These are phyloP conservation scores for Crocallis elinguaria DNA, from an alignment of 2,888 invertebrate species.

Conservation along the genomic window DNA sequence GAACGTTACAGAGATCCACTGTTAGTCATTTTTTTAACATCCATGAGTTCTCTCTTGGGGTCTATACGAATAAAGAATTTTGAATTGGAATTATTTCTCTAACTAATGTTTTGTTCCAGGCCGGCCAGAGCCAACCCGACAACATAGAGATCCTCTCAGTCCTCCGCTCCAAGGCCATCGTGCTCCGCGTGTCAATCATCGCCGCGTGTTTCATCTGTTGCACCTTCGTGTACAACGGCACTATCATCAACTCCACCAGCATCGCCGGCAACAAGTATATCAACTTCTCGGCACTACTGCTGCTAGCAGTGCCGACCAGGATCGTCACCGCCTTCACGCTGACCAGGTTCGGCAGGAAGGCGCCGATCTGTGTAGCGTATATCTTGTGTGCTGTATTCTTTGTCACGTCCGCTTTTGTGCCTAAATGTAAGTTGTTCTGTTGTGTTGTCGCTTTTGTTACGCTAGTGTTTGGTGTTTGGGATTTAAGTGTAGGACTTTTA, in stretches of 20 bases:
- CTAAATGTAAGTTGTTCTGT: constrained; percentile 67
- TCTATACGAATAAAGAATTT: no score
- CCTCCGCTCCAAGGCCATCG: constrained; percentile 64
- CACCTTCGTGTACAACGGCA: constrained; percentile 90
- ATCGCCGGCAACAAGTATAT: constrained; percentile 90
- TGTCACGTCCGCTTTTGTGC: constrained; percentile 82
- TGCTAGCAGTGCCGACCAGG: constrained; percentile 87
- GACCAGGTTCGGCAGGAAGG: constrained; percentile 85
- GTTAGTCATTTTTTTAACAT: no score
- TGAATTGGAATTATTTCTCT: no score
- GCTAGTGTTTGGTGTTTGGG: neutral
- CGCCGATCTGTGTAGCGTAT: constrained; percentile 73
- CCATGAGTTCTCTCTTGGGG: no score
- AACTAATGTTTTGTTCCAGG: no score
- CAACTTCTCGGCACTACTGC: constrained; percentile 88
- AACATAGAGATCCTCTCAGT: constrained; percentile 51
- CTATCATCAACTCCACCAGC: constrained; percentile 90
- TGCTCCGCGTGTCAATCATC: constrained; percentile 66
- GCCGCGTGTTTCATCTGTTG: constrained; percentile 88
- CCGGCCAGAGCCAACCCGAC: constrained; percentile 37
- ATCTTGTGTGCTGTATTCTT: constrained; percentile 80
- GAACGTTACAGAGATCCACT: no score
- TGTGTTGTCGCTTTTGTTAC: neutral
- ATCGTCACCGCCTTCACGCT: constrained; percentile 81
- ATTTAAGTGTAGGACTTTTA: neutral